Evolutionary conservation across 2,113 vertebrate genomes (phyloP).

Genomic region (Mirounga angustirostris): DNA sequence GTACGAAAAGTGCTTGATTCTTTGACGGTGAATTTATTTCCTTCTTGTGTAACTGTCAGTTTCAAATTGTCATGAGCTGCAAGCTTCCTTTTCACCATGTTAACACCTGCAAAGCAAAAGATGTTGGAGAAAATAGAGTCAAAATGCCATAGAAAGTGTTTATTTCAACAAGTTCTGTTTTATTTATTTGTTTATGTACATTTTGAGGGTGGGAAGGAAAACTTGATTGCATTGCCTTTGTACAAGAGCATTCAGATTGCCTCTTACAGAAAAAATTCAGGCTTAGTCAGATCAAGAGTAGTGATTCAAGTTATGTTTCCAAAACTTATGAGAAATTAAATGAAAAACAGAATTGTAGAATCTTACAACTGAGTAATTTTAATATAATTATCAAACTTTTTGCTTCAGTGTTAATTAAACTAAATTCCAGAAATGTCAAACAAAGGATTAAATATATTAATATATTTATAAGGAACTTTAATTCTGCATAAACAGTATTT

Average conservation of each 20-base stretch:
- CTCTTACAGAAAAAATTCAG: background rate
- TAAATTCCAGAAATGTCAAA: background rate
- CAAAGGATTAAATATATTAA: background rate
- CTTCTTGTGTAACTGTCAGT: slow-evolving; percentile 91
- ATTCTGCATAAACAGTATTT: background rate
- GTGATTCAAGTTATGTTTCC: background rate
- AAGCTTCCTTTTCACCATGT: slow-evolving; percentile 93
- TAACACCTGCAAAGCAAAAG: slow-evolving; percentile 88
- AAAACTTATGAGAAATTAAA: slow-evolving; percentile 1
- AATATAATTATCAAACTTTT: background rate
- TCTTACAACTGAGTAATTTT: background rate
- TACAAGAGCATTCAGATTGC: background rate
- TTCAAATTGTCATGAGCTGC: slow-evolving; percentile 94
- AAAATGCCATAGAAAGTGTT: background rate
- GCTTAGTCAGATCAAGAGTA: background rate
- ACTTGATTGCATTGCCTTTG: background rate
- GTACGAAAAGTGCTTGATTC: slow-evolving; percentile 94
- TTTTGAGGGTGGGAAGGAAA: background rate
- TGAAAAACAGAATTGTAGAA: background rate
- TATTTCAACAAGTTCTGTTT: background rate
- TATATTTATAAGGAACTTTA: background rate
- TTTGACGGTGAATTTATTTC: slow-evolving; percentile 92
- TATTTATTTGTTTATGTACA: background rate
- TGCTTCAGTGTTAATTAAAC: background rate
- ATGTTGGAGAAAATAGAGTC: background rate